phyloP scores from a whole-genome alignment of 2,113 vertebrate species.

The Pteronura brasiliensis region DNA sequence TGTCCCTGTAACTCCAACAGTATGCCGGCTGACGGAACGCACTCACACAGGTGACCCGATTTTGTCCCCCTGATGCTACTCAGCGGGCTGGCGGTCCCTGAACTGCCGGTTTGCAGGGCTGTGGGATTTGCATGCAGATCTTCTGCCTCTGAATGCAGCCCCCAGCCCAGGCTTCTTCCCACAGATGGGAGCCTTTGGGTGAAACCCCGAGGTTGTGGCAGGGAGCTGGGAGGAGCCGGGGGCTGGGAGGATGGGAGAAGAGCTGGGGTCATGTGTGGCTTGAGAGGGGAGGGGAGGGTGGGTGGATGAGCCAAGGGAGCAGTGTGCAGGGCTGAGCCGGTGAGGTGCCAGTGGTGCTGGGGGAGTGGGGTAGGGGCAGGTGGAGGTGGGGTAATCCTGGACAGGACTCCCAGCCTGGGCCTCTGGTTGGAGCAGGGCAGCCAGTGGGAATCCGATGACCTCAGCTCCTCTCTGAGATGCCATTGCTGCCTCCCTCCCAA shows the following conservation, averaged over 20 bases:
- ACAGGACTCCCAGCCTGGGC: not conserved
- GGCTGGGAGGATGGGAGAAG: not conserved
- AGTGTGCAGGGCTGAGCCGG: not conserved
- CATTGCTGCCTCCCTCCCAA: not conserved
- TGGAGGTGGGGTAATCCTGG: not conserved
- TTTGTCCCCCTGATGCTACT: not conserved
- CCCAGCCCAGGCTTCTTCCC: not conserved
- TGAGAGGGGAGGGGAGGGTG: not conserved
- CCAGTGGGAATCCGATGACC: not conserved
- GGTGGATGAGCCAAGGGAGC: not conserved
- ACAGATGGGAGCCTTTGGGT: not conserved
- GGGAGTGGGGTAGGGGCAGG: not conserved
- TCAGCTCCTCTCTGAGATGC: conserved; percentile 31
- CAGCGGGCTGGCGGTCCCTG: accelerated
- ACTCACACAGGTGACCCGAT: not conserved
- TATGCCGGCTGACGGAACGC: not conserved
- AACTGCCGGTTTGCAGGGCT: not conserved
- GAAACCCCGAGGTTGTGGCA: not conserved
- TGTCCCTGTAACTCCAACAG: not conserved
- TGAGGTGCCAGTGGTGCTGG: not conserved
- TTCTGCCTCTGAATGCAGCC: not conserved
- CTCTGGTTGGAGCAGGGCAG: not conserved
- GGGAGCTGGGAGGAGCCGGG: not conserved
- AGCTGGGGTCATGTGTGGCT: not conserved
- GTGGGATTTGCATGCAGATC: not conserved